Evolutionary conservation across 2,888 invertebrate genomes (phyloP).

Genomic region (Sinhomidia bicolor): DNA sequence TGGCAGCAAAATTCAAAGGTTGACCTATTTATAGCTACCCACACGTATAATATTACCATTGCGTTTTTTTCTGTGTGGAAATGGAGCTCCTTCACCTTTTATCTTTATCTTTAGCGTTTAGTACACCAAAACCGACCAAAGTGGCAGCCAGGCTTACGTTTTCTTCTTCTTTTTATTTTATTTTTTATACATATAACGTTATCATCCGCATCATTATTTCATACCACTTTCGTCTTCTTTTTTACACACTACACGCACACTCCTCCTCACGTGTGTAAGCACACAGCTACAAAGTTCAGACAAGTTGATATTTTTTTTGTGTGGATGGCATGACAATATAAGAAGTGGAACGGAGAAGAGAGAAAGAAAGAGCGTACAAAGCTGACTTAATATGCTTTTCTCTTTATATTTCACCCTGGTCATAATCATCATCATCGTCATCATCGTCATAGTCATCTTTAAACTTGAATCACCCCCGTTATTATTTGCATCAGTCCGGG

Average conservation of each 20-base stretch:
- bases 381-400: too few relatives aligned
- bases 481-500: too few relatives aligned
- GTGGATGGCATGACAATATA: too few relatives aligned
- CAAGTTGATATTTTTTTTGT: too few relatives aligned
- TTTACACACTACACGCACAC: neutral
- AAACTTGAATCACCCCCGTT: too few relatives aligned
- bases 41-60: neutral
- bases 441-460: too few relatives aligned
- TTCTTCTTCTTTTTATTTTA: neutral
- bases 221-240: neutral
- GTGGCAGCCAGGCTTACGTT: neutral
- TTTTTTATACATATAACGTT: neutral
- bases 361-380: too few relatives aligned
- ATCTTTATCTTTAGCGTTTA: neutral
- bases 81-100: neutral
- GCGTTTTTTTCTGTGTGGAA: neutral
- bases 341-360: too few relatives aligned
- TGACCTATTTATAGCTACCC: conserved; percentile 14
- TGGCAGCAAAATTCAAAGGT: conserved; percentile 2
- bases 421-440: too few relatives aligned
- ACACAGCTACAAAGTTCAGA: too few relatives aligned
- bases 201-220: neutral
- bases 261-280: neutral
- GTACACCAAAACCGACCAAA: neutral
- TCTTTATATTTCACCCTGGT: too few relatives aligned